Conservation (phyloP, 2,797 vertebrate genomes). For the Discoglossus pictus region DNA sequence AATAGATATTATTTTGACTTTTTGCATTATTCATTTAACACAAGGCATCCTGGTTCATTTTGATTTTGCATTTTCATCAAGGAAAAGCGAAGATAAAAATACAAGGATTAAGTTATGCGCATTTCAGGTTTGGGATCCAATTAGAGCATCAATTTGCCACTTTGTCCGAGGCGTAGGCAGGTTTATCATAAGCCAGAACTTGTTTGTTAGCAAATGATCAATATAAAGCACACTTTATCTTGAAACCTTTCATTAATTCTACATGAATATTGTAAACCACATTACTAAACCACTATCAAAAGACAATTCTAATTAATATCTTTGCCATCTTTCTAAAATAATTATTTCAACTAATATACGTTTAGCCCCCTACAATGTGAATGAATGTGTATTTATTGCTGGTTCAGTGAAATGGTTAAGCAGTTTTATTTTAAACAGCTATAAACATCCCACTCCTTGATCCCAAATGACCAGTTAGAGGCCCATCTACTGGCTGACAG, state of each 20-base stretch:
- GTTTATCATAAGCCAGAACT: constrained; percentile 19
- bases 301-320: no score
- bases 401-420: no score
- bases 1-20: constrained; percentile 2
- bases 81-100: constrained; percentile 25
- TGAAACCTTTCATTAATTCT: no score
- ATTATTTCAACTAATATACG: no score
- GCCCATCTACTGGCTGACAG: constrained; percentile 5
- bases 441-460: constrained; percentile 11
- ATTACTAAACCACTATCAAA: no score
- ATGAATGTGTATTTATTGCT: no score
- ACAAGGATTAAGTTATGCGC: constrained; percentile 38
- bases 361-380: no score
- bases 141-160: constrained; percentile 39
- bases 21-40: constrained; percentile 39
- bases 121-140: constrained; percentile 38
- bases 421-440: no score
- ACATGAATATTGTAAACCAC: no score
- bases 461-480: constrained; percentile 24
- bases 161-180: constrained; percentile 9
- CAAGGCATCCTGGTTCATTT: constrained; percentile 31
- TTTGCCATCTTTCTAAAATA: no score
- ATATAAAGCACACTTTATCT: constrained; percentile 20
- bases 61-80: constrained; percentile 32
- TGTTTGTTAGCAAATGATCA: constrained; percentile 36